phyloP scores from a whole-genome alignment of 2,113 vertebrate genomes.

The Lutjanus erythropterus region DNA sequence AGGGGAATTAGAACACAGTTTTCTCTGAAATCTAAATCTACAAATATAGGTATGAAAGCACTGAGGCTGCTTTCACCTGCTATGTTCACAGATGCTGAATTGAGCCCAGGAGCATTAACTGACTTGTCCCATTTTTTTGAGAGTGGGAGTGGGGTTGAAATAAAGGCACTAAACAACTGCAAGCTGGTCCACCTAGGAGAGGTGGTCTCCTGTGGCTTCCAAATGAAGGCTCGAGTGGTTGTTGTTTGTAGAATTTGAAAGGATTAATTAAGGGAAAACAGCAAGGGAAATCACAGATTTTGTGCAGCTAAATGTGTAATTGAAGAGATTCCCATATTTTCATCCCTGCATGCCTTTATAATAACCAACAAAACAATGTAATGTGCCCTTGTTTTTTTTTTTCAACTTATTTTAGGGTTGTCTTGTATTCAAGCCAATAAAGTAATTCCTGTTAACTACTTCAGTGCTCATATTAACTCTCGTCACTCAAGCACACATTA shows the following conservation, averaged over 20 bases:
- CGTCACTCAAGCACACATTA: too few species aligned
- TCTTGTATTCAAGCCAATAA: not conserved
- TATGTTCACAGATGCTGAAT: not conserved
- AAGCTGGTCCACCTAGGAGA: not conserved
- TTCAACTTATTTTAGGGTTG: not conserved
- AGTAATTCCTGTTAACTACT: not conserved
- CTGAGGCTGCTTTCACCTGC: not conserved
- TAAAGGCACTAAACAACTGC: not conserved
- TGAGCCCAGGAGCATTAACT: not conserved
- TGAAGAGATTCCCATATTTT: not conserved
- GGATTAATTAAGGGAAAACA: not conserved
- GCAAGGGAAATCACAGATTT: conserved; percentile 4
- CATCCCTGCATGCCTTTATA: not conserved
- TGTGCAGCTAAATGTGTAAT: not conserved
- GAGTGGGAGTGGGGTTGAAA: not conserved
- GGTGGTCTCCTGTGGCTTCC: not conserved
- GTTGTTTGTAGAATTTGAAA: not conserved
- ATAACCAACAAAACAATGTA: not conserved
- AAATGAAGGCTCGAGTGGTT: not conserved
- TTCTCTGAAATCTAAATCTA: not conserved
- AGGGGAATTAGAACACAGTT: not conserved
- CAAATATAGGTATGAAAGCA: not conserved
- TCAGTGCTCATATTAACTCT: too few species aligned
- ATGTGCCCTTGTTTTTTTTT: not conserved
- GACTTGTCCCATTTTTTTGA: not conserved